Evolutionary conservation across 1,140 invertebrate genomes (phyloP), one percentile per base, ranked within the genome.

Genomic region (Reticulitermes speratus): DNA sequence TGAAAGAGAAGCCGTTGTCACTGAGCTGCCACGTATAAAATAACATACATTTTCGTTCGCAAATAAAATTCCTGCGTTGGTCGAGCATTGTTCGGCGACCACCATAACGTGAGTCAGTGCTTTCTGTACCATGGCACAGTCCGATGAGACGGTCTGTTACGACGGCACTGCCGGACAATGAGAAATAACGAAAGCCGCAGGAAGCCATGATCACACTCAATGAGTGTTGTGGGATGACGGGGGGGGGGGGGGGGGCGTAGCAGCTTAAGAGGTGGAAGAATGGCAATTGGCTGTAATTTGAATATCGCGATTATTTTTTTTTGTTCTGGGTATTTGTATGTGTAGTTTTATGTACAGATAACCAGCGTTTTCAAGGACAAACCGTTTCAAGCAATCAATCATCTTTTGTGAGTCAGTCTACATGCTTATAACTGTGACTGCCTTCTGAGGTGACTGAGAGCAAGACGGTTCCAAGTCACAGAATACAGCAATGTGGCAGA

Each of bases 231-330:
- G 3, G 65, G 65, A 65, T 5, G 16, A 9, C 19, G 52, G 21
- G 59, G 25, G 21, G 1, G 59, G 25, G 59, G 59, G 59, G 3
- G 19, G 59, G 59, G 1, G 6, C 16, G 19, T 3, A 65, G 65
- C 65, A 75, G 65, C 52, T 12, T 55, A 55, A 55, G 65, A 1
- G n/a, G 25, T 30, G 11, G 65, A 75, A 75, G 65, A 75, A 75
- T 75, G n/a, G 65, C 11, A 75, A 75, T 75, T 75, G 65, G 25
- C 65, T 75, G n/a, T 75, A 75, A 75, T 75, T 75, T 75, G n/a
- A 75, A 75, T 75, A 75, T 30, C 14, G n/a, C n/a, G 65, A 19
- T 5, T 30, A 19, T 30, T 30, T 16, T 75, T 30, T 75, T 75
- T 75, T 75, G 65, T 75, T 75, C n/a, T 14, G 25, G 9, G 65